These are phyloP conservation scores for Xiphophorus maculatus DNA, from an alignment of 2,113 vertebrate species.

Conservation along the genomic window DNA sequence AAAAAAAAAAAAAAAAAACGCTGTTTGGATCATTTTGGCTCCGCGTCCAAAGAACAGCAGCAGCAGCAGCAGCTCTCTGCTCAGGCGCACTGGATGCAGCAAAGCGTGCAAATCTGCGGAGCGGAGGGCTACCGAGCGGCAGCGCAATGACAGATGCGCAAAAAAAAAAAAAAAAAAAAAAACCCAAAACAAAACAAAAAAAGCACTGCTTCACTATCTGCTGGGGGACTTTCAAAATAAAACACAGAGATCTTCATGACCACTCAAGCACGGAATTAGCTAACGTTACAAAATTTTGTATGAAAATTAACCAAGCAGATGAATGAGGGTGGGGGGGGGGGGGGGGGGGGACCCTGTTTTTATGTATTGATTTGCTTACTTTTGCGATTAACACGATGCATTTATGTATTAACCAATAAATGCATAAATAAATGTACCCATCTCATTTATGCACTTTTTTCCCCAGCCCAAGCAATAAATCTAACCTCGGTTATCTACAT, in stretches of 20 bases:
- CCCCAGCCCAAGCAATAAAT: too few relatives aligned
- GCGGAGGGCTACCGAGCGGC: constrained; percentile 59
- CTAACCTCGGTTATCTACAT: too few relatives aligned
- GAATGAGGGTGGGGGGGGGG: too few relatives aligned
- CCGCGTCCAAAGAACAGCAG: not conserved
- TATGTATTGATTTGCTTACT: too few relatives aligned
- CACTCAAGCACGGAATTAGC: not conserved
- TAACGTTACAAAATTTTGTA: not conserved
- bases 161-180: constrained; percentile 1
- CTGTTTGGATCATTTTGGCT: constrained; percentile 66
- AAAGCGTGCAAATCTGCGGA: constrained; percentile 61
- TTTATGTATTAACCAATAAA: too few relatives aligned
- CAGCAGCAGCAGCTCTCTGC: not conserved
- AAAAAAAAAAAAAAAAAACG: not conserved
- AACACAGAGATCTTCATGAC: not conserved
- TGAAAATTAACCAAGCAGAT: not conserved
- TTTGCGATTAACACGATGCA: too few relatives aligned
- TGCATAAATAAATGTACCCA: too few relatives aligned
- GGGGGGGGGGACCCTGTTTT: too few relatives aligned
- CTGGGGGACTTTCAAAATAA: constrained; percentile 47
- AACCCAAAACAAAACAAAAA: not conserved
- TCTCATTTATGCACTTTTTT: too few relatives aligned
- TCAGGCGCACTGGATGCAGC: constrained; percentile 41
- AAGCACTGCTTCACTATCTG: constrained; percentile 31
- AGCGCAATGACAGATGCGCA: constrained; percentile 39